phyloP scores from a whole-genome alignment of 2,113 vertebrate genomes.

The Phodopus roborovskii region DNA sequence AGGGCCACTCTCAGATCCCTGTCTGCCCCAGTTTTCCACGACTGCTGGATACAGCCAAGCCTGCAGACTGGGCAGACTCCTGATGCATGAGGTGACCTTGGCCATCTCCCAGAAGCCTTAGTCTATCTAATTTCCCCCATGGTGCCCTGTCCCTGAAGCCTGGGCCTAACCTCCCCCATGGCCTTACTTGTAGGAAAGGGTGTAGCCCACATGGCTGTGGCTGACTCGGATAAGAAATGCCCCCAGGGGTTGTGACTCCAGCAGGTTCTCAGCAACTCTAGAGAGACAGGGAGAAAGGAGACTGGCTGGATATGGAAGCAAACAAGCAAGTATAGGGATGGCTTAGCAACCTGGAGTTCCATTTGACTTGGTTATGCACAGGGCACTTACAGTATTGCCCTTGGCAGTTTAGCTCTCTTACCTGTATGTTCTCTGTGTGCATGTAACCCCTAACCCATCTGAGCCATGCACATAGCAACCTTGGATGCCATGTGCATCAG shows the following conservation, averaged over 20 bases:
- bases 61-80: neutral
- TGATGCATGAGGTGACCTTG: neutral
- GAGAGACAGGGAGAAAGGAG: neutral
- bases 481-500: neutral
- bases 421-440: neutral
- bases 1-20: neutral
- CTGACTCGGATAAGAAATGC: conserved; percentile 91
- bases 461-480: neutral
- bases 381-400: no score
- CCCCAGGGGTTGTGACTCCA: conserved; percentile 85
- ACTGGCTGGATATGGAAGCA: accelerated
- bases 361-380: neutral
- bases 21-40: neutral
- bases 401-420: neutral
- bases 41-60: neutral
- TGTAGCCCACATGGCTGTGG: conserved; percentile 91
- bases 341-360: no score
- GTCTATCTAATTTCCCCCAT: neutral
- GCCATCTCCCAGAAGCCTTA: neutral
- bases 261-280: conserved; percentile 87
- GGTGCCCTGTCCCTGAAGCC: neutral
- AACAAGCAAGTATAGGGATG: neutral
- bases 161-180: neutral
- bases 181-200: conserved; percentile 90
- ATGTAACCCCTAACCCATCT: neutral